These are phyloP conservation scores for Pluvialis apricaria DNA, from an alignment of 2,113 vertebrate species.

Conservation along the genomic window DNA sequence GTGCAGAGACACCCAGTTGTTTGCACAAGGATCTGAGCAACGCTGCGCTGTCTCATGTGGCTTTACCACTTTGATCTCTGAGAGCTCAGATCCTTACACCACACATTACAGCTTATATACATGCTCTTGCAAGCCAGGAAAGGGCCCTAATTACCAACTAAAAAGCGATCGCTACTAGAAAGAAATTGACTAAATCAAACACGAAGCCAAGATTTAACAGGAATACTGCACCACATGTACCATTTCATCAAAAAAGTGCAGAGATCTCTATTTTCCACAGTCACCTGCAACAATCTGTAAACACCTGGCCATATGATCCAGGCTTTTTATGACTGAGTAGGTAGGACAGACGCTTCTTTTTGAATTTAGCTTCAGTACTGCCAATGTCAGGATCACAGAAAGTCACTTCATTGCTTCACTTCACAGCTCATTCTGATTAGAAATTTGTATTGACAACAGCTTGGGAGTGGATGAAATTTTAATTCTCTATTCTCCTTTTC, in stretches of 20 bases:
- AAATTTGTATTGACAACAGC: neutral
- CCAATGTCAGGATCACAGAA: neutral
- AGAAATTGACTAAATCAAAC: neutral
- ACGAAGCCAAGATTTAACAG: neutral
- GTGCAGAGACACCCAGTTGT: neutral
- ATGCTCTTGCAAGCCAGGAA: neutral
- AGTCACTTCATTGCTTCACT: neutral
- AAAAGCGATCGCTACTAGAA: neutral
- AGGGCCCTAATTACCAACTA: neutral
- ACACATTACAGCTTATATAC: neutral
- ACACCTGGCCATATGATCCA: neutral
- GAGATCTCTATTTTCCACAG: neutral
- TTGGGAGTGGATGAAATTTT: neutral
- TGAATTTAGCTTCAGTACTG: neutral
- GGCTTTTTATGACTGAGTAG: neutral
- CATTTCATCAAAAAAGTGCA: neutral
- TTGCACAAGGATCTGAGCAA: neutral
- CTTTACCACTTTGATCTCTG: neutral
- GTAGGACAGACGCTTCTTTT: neutral
- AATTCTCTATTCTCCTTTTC: neutral
- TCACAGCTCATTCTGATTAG: neutral
- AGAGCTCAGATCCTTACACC: neutral
- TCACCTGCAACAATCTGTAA: neutral
- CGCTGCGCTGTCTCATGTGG: neutral
- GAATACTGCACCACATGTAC: neutral